These are phyloP conservation scores for Dromococcyx pavoninus DNA, from an alignment of 2,797 vertebrate genomes.

Conservation along the genomic window DNA sequence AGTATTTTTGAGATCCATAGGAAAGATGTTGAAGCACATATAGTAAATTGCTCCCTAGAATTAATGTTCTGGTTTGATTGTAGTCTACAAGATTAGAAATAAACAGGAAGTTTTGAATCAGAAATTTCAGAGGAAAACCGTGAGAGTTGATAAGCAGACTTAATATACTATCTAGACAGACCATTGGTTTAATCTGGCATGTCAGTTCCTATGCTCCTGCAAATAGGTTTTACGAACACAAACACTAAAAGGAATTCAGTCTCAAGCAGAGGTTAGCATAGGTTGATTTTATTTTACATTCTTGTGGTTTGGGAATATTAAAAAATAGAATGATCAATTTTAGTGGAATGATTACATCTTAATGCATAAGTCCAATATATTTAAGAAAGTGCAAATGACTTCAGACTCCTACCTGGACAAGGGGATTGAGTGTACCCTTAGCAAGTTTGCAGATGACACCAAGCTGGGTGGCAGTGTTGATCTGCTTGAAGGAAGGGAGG, in stretches of 20 bases:
- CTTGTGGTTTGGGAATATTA: background rate
- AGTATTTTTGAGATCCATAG: constrained; percentile 30
- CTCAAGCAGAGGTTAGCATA: constrained; percentile 14
- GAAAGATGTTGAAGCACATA: background rate
- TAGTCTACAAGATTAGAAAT: constrained; percentile 51
- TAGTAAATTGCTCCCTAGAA: constrained; percentile 19
- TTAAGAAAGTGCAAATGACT: background rate
- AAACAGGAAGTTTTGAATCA: constrained; percentile 35
- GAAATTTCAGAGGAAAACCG: constrained; percentile 45
- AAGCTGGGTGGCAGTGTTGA: too few relatives aligned
- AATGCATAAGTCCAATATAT: background rate
- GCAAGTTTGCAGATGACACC: too few relatives aligned
- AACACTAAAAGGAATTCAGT: background rate
- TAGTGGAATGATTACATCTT: background rate
- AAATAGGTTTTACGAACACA: constrained; percentile 17
- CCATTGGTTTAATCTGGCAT: constrained; percentile 28
- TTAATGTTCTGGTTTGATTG: constrained; percentile 29
- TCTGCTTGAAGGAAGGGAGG: too few relatives aligned
- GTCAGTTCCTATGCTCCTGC: background rate
- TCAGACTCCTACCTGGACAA: background rate
- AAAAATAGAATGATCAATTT: background rate
- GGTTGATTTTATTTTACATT: constrained; percentile 38
- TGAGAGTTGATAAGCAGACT: constrained; percentile 32
- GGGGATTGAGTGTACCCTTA: too few relatives aligned
- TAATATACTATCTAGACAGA: constrained; percentile 27